Evolutionary conservation across 2,113 vertebrate genomes (phyloP).

Genomic region (Macrotus californicus): DNA sequence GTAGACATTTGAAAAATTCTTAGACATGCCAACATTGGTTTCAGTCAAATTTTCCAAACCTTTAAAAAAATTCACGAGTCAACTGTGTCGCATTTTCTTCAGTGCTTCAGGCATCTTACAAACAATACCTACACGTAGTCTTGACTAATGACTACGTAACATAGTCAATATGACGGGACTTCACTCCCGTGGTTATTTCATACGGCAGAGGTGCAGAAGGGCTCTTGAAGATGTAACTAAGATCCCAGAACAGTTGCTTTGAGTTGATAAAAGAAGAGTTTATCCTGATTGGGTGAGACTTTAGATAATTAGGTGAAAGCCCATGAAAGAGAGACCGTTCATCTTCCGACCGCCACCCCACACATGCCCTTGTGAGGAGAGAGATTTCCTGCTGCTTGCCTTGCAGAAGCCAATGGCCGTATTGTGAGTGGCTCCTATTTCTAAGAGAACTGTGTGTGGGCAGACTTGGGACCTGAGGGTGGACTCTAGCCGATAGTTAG

Average conservation of each 20-base stretch:
- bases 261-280: not conserved
- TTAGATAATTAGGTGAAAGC: not conserved
- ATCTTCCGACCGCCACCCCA: not conserved
- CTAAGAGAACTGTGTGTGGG: not conserved
- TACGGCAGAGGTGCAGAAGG: not conserved
- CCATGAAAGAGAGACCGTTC: not conserved
- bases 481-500: not conserved
- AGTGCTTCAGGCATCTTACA: not conserved
- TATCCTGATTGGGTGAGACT: not conserved
- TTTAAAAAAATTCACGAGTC: not conserved
- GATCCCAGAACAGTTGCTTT: not conserved
- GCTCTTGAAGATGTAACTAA: not conserved
- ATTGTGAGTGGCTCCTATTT: not conserved
- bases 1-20: not conserved
- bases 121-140: not conserved
- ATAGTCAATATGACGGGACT: not conserved
- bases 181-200: not conserved
- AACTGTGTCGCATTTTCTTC: not conserved
- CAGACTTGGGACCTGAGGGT: not conserved
- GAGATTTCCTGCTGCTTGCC: not conserved
- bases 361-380: not conserved
- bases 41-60: not conserved
- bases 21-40: not conserved
- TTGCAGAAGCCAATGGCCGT: not conserved
- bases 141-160: not conserved